Base-by-base conservation (phyloP, 2,797 vertebrate genomes). In the Clarias platycephalus region DNA sequence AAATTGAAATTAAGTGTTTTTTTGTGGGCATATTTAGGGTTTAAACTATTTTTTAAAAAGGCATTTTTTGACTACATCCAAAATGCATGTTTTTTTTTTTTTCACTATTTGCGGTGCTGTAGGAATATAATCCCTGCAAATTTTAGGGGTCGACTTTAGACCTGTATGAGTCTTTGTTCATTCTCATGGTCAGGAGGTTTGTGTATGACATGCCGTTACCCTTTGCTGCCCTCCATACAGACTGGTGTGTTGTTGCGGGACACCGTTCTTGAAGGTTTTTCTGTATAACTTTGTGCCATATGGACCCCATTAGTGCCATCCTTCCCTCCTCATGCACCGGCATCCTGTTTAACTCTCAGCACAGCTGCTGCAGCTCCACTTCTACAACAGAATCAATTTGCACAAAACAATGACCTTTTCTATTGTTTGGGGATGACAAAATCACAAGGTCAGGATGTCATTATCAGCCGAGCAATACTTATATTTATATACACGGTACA, bases 261-360 rank as follows among this genome's bases (percentile, higher is more conserved):
- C 10, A n/a, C 72, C 44, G 9, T 24, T 66, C 72, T 7, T 40
- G 28, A 66, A 71, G 26, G 49, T 53, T 18, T 28, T 7, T n/a
- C 67, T 85, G 37, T 74, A 66, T 80, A 74, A 49, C 28, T 8
- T 44, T 20, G 13, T 83, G 53, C 82, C 84, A 88, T 86, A 85
- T 87, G 88, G 82, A 78, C 83, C 63, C 62, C 40, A 84, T 88
- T 87, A 87, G 28, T 74, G 77, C 66, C 66, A 78, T 62, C 40
- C n/a, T n/a, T 34, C 31, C 31, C 49, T 53, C 31, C 79, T 70
- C 70, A 63, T 53, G 49, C 26, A 37, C 49, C 57, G 63, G 79
- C 77, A 72, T 83, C 81, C 44, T 82, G 55, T 58, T 82, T 75
- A 74, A 67, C 53, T 83, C 63, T 83, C 9, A 53, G 60, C 80